phyloP scores from a whole-genome alignment of 2,888 invertebrate genomes.

The Girardia tigrina region DNA sequence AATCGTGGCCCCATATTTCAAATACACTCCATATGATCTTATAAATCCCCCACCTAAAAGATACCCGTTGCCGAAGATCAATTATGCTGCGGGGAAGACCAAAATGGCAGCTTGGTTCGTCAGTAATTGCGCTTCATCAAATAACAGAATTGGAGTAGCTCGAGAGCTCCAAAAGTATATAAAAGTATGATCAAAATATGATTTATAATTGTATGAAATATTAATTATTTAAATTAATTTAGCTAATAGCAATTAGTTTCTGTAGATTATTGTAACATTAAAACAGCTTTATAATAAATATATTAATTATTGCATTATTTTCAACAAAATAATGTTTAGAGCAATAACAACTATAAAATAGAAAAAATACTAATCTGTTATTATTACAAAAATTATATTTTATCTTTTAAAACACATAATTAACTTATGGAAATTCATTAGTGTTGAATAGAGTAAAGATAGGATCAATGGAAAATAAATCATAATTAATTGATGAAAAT shows the following conservation, averaged over 20 bases:
- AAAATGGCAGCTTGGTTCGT: conserved; percentile 93
- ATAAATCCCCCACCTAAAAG: conserved; percentile 36
- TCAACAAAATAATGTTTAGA: background rate
- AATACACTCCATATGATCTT: conserved; percentile 73
- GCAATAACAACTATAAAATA: too few species aligned
- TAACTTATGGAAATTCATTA: too few species aligned
- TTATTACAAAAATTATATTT: too few species aligned
- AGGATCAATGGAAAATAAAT: too few species aligned
- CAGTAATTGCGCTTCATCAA: conserved; percentile 83
- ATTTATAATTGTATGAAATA: too few species aligned
- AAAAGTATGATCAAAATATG: conserved; percentile 21
- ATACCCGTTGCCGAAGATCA: conserved; percentile 35
- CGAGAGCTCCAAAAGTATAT: conserved; percentile 60
- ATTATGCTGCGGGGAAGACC: conserved; percentile 65
- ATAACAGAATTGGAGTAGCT: conserved; percentile 73
- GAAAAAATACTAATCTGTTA: too few species aligned
- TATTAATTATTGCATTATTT: background rate
- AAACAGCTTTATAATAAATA: too few species aligned
- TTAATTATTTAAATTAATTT: too few species aligned
- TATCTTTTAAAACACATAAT: too few species aligned
- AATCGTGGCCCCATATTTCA: conserved; percentile 83
- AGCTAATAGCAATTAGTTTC: background rate
- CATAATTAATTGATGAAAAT: too few species aligned
- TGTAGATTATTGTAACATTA: too few species aligned
- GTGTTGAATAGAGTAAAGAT: too few species aligned